phyloP scores from a whole-genome alignment of 2,797 vertebrate genomes.

The Eidolon dupreanum region DNA sequence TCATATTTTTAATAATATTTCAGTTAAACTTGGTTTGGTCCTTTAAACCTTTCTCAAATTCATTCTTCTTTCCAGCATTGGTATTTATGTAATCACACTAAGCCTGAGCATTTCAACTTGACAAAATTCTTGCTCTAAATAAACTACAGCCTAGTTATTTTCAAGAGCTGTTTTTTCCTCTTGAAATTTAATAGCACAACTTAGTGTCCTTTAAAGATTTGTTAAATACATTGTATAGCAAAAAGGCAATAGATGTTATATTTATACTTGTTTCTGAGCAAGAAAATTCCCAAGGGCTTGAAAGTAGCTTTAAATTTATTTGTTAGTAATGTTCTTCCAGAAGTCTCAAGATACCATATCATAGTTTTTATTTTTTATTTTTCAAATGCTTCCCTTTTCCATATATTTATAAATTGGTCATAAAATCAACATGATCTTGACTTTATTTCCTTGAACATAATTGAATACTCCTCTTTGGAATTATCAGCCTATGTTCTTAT shows the following conservation, averaged over 20 bases:
- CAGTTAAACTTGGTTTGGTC: background rate
- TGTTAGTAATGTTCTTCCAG: constrained; percentile 11
- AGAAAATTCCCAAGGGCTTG: constrained; percentile 30
- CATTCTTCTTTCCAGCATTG: constrained; percentile 1
- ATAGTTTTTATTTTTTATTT: constrained; percentile 41
- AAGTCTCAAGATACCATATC: background rate
- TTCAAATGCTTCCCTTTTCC: background rate
- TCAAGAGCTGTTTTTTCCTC: constrained; percentile 18
- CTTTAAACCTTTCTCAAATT: constrained; percentile 45
- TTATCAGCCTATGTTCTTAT: background rate
- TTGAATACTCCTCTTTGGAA: background rate
- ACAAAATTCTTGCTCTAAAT: constrained; percentile 55
- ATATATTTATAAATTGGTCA: background rate
- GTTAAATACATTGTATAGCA: constrained; percentile 52
- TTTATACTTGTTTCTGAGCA: constrained; percentile 35
- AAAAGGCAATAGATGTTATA: constrained; percentile 24
- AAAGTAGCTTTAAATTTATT: constrained; percentile 13
- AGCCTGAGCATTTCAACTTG: constrained; percentile 45
- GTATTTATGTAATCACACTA: constrained; percentile 53
- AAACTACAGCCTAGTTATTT: constrained; percentile 39
- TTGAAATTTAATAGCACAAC: constrained; percentile 67
- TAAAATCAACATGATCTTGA: background rate
- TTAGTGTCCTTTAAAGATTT: constrained; percentile 69
- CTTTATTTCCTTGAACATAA: background rate
- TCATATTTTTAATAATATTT: constrained; percentile 43